Base-by-base conservation (phyloP, 2,113 vertebrate species). In the Paraplagusia blochii region DNA sequence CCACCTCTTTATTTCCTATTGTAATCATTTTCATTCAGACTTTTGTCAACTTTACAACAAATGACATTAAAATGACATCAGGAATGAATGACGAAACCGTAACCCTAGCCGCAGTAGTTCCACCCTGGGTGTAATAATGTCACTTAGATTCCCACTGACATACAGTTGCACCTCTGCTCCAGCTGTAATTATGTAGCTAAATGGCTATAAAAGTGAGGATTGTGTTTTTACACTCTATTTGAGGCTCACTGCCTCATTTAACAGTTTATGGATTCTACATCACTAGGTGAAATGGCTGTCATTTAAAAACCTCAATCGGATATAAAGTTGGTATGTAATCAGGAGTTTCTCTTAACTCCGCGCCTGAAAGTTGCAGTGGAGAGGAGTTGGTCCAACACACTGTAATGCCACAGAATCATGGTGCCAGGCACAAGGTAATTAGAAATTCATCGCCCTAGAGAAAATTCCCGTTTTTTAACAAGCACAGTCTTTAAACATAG, bases 351-450 rank as follows among this genome's bases (percentile, higher is more conserved):
- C 10, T 50, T 40, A 2, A 40, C 38, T 43, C 42, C 47, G 4
- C 10, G 38, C 3, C 7, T 39, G 10, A 39, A 1, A 10, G 10
- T 11, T 40, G 11, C 13, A 12, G 38, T 40, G 11, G 38, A 40
- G 38, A 40, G 13, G 58, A 43, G 55, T 69, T 74, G 72, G 63
- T 72, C 64, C 35, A 14, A 11, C 35, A 22, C 43, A 43, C 47
- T 58, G 36, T 61, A 33, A 42, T 19, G 64, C 35, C 1, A 61
- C 55, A 17, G 44, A 63, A 69, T 62, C 53, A 57, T 55, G 4
- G 63, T 79, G 71, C 71, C 44, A 73, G 55, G 62, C 59, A 15
- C 39, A 43, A 36, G 18, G 62, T 77, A 72, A 66, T 72, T 69
- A 55, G 18, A 66, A 44, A 60, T 48, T 69, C 51, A 57, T 52